These are phyloP conservation scores for Phrynosoma blainvillii DNA, from an alignment of 2,113 vertebrate species.

Conservation along the genomic window DNA sequence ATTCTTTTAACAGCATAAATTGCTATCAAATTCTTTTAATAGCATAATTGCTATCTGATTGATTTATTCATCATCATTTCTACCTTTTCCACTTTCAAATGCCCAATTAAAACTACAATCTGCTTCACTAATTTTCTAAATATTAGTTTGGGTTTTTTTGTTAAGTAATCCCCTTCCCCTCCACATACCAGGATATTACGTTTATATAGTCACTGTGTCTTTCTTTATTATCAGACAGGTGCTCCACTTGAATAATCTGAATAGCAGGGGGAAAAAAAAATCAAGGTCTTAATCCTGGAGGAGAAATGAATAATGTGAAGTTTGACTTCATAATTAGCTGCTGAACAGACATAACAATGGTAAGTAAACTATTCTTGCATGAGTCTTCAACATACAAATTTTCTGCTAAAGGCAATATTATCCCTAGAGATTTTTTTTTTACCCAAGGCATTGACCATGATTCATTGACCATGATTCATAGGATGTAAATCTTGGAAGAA, in stretches of 20 bases:
- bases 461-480: too few species aligned
- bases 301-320: not conserved
- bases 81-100: not conserved
- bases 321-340: not conserved
- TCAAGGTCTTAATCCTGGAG: not conserved
- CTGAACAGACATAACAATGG: not conserved
- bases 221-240: not conserved
- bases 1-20: not conserved
- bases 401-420: not conserved
- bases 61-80: not conserved
- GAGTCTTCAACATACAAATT: not conserved
- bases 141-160: not conserved
- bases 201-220: constrained; percentile 4
- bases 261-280: not conserved
- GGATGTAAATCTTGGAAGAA: too few species aligned
- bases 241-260: not conserved
- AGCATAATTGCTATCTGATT: not conserved
- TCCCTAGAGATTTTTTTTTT: too few species aligned
- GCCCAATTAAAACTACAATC: not conserved
- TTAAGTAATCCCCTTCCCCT: not conserved
- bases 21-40: too few species aligned
- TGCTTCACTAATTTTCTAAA: not conserved
- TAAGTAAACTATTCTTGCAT: not conserved
- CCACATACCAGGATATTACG: not conserved
- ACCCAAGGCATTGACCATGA: too few species aligned